Evolutionary conservation across 2,888 invertebrate genomes (phyloP).

Genomic region (Xanthia togata): DNA sequence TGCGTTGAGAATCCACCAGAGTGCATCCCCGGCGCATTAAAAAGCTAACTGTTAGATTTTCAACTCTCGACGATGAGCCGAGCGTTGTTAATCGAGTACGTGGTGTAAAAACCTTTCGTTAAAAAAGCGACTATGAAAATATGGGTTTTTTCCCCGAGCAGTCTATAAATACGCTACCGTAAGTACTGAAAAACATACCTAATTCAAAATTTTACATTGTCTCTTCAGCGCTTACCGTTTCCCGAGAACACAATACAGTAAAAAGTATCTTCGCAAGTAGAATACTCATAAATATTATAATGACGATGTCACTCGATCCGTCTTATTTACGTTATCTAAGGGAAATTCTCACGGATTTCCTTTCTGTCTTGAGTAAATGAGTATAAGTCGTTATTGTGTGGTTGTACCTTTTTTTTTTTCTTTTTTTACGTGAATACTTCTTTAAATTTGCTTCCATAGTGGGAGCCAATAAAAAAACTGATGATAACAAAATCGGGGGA

Average conservation of each 20-base stretch:
- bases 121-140: not conserved
- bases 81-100: not conserved
- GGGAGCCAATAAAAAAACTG: no score
- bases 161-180: not conserved
- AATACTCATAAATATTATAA: constrained; percentile 59
- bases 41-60: not conserved
- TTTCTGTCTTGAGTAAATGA: constrained; percentile 58
- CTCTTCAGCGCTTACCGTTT: not conserved
- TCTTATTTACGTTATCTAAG: constrained; percentile 57
- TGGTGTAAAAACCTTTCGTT: not conserved
- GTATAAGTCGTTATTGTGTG: constrained; percentile 30
- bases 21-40: not conserved
- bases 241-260: constrained; percentile 24
- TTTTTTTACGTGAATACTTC: no score
- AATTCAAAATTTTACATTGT: not conserved
- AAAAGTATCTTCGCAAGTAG: constrained; percentile 30
- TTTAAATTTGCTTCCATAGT: no score
- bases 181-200: not conserved
- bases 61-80: not conserved
- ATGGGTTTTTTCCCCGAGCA: not conserved
- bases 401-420: constrained; percentile 3
- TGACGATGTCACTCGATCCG: constrained; percentile 43
- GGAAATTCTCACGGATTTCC: constrained; percentile 48
- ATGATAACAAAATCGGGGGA: no score
- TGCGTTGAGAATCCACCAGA: not conserved